Conservation (phyloP, 2,113 vertebrate species). For the Spheniscus mendiculus region DNA sequence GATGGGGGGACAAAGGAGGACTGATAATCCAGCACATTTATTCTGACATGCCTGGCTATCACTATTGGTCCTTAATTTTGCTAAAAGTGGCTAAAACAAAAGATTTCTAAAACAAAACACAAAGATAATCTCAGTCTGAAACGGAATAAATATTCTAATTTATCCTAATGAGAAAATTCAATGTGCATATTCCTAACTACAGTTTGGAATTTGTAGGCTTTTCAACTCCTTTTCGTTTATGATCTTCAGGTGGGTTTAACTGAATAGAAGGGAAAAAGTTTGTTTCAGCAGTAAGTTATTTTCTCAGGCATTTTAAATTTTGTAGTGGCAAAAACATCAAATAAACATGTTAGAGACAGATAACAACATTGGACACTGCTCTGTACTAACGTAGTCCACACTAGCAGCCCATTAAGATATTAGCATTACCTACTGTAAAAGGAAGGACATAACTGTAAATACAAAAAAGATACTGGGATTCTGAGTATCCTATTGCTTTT, state of each 20-base stretch:
- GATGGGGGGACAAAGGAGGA: background rate
- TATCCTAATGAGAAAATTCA: background rate
- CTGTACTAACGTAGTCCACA: background rate
- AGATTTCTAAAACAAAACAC: background rate
- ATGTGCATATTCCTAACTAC: background rate
- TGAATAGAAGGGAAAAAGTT: background rate
- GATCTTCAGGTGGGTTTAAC: background rate
- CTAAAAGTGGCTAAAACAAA: background rate
- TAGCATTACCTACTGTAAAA: background rate
- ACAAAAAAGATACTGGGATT: background rate
- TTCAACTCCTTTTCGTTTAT: background rate
- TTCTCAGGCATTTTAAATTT: background rate
- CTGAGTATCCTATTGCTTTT: background rate
- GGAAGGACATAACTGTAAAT: background rate
- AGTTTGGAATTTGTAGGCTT: background rate
- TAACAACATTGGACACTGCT: background rate
- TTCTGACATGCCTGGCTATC: background rate
- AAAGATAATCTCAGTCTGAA: background rate
- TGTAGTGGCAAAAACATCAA: background rate
- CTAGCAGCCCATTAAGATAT: background rate
- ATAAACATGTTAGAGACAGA: background rate
- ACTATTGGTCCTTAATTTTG: background rate
- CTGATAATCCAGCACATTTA: background rate
- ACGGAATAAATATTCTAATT: background rate
- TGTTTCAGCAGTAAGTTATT: background rate